Percentiles rank a stretch among this genome's conserved stretches.
phyloP scores from a whole-genome alignment of 2,113 vertebrate species.

The Petroica traversi region DNA sequence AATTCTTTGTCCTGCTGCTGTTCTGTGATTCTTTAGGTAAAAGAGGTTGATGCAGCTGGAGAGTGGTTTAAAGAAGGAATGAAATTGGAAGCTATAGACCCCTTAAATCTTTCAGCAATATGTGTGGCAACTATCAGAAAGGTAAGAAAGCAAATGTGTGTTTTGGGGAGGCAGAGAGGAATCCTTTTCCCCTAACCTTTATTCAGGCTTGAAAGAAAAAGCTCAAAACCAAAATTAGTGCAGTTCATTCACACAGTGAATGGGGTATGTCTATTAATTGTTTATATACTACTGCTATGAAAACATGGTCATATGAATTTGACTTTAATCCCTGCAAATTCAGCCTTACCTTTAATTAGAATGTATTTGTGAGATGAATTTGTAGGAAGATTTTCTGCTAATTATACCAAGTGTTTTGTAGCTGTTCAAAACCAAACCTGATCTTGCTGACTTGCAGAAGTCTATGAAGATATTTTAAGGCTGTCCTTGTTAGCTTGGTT shows the following conservation, averaged over 20 bases:
- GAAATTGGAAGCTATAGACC: conserved; percentile 98
- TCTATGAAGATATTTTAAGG: neutral
- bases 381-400: neutral
- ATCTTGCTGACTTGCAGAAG: neutral
- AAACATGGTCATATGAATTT: neutral
- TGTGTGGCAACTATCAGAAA: conserved; percentile 98
- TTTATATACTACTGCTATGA: neutral
- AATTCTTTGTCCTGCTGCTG: conserved; percentile 10
- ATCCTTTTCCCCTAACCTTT: neutral
- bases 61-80: conserved; percentile 98
- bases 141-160: conserved; percentile 69
- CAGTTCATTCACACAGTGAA: neutral
- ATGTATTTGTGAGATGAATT: neutral
- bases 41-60: conserved; percentile 91
- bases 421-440: neutral
- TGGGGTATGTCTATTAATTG: neutral
- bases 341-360: neutral
- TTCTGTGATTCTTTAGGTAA: conserved; percentile 80
- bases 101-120: conserved; percentile 97
- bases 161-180: neutral
- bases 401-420: neutral
- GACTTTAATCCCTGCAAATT: neutral
- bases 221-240: neutral
- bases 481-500: neutral
- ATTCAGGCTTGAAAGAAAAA: neutral